These are phyloP conservation scores for Eretmocerus hayati DNA, from an alignment of 2,888 invertebrate species.

Conservation along the genomic window DNA sequence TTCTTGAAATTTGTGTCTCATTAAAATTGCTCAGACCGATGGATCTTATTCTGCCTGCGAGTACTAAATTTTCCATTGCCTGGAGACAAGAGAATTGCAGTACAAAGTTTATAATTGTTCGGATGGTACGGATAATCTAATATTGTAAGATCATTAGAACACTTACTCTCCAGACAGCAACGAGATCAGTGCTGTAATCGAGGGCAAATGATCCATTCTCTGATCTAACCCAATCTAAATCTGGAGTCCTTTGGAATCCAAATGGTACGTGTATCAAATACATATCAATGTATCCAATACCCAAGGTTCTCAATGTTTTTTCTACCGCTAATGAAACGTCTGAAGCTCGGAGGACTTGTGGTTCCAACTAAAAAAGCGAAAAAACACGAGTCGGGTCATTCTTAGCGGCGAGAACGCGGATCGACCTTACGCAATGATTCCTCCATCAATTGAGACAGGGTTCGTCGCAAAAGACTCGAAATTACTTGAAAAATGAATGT, in stretches of 20 bases:
- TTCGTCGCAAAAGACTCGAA: too few species aligned
- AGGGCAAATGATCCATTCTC: not conserved
- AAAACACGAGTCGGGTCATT: too few species aligned
- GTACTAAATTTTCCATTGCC: slow-evolving; percentile 66
- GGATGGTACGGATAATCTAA: not conserved
- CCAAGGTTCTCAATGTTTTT: not conserved
- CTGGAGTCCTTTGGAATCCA: not conserved
- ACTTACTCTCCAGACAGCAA: slow-evolving; percentile 10
- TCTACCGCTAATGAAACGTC: slow-evolving; percentile 4
- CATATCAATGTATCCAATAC: slow-evolving; percentile 6
- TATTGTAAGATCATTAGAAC: too few species aligned
- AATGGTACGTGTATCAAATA: slow-evolving; percentile 7
- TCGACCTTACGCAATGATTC: too few species aligned
- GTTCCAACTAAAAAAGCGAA: not conserved
- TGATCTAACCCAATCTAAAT: not conserved
- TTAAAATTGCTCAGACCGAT: slow-evolving; percentile 79
- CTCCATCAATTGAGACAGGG: too few species aligned
- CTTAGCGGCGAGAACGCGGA: too few species aligned
- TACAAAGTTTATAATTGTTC: not conserved
- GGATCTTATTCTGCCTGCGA: slow-evolving; percentile 57
- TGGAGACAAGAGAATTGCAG: too few species aligned
- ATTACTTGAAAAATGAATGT: too few species aligned
- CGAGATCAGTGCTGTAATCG: slow-evolving; percentile 3
- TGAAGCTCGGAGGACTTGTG: slow-evolving; percentile 1
- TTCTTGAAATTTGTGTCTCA: slow-evolving; percentile 57